Conservation (phyloP, 2,797 vertebrate genomes). For the Dromococcyx pavoninus region DNA sequence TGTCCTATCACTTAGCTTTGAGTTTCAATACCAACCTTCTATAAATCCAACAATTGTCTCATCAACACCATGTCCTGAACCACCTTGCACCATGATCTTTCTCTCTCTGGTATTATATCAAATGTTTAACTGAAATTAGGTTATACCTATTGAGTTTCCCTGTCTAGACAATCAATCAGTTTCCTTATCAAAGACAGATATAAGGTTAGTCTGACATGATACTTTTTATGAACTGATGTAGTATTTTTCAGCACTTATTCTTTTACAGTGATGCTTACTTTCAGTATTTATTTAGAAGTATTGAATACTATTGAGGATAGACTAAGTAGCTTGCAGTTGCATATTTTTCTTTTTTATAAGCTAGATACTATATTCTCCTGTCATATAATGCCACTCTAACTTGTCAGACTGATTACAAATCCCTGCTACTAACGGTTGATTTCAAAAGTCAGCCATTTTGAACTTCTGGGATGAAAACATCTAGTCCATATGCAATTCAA, state of each 20-base stretch:
- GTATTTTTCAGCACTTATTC: background rate
- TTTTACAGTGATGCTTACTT: background rate
- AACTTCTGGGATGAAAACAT: background rate
- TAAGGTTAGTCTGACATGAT: background rate
- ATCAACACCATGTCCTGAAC: background rate
- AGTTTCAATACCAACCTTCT: background rate
- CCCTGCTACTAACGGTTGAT: background rate
- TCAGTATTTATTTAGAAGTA: background rate
- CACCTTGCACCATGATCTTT: background rate
- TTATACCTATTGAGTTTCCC: background rate
- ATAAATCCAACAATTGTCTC: background rate
- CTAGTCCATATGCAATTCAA: background rate
- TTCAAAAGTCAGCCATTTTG: background rate
- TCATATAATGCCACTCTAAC: background rate
- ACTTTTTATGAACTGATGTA: background rate
- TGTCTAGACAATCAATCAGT: background rate
- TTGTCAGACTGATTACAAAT: background rate
- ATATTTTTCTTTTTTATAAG: background rate
- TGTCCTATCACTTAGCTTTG: background rate
- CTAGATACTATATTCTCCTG: background rate
- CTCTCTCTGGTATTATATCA: background rate
- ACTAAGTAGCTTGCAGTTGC: background rate
- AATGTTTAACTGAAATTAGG: background rate
- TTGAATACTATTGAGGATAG: background rate
- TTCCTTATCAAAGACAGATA: background rate